Conservation (phyloP, 2,113 vertebrate species). For the Nestor notabilis region DNA sequence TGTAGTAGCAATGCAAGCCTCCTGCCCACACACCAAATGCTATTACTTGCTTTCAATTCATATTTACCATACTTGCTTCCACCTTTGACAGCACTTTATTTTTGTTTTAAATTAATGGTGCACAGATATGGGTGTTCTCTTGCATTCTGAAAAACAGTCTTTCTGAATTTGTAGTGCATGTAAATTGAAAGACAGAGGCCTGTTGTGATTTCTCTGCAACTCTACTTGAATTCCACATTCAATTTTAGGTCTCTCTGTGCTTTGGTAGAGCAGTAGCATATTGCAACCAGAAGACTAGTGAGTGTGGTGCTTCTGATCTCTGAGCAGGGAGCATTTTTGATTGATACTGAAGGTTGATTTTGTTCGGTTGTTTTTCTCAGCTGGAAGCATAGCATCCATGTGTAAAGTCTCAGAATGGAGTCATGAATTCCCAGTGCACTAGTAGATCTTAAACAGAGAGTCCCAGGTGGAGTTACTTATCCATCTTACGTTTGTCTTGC, state of each 20-base stretch:
- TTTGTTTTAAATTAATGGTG: not conserved
- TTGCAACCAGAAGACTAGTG: not conserved
- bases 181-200: not conserved
- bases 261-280: not conserved
- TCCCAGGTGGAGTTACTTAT: not conserved
- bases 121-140: not conserved
- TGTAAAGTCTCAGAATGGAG: not conserved
- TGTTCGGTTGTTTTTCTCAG: not conserved
- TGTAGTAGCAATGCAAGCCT: not conserved
- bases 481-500: not conserved
- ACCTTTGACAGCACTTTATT: not conserved
- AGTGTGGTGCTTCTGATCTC: not conserved
- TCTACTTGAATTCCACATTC: not conserved
- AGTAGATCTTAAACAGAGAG: not conserved
- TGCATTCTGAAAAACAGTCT: not conserved
- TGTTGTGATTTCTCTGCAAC: not conserved
- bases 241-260: not conserved
- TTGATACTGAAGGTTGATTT: not conserved
- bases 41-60: not conserved
- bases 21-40: not conserved
- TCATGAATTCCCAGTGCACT: not conserved
- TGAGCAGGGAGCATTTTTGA: not conserved
- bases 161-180: not conserved
- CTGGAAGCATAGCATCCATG: not conserved
- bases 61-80: not conserved